Evolutionary conservation across 2,888 invertebrate species (phyloP), one percentile per base, ranked within the genome.

Genomic region (Dastarcus helophoroides): DNA sequence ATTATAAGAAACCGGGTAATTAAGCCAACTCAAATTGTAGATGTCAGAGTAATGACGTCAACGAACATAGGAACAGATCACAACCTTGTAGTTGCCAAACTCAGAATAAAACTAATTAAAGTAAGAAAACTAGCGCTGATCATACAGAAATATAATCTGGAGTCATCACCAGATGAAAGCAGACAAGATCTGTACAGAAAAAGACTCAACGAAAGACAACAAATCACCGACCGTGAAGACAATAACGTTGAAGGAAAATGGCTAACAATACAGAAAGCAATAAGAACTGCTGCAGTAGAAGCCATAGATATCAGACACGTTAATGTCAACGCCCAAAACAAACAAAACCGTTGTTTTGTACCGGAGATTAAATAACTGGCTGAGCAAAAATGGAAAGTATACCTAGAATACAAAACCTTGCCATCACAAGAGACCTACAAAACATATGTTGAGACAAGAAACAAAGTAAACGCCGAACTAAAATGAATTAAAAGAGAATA

Each of bases 1-100:
- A 26, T 35, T n/a, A 31, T 37, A 14, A 32, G 37, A n/a, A 37
- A 39, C 21, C 31, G 31, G 35, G 9, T 8, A 2, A 26, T 37
- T 14, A 29, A 29, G 11, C 34, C 34, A n/a, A 27, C 22, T 11
- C 17, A 34, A 14, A 37, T 39, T 11, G 13, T 31, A n/a, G 38
- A 38, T 25, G 33, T 37, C 15, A 33, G 33, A 14, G 33, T 26
- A 8, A 26, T 38, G 14, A 37, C 26, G 9, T 36, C 36, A 9
- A 22, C 25, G 6, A 36, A 33, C 21, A 14, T 25, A 17, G 36
- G 33, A 26, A 26, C 33, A 14, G 31, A 36, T n/a, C 36, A 34
- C 22, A 27, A 27, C 14, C 21, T 36, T 6, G 33, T 36, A n/a
- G 14, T 36, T 1, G 23, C 33, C 2, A 35, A 30, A 31, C 31